Conservation (phyloP, 2,797 vertebrate genomes). For the Bufotes viridis region DNA sequence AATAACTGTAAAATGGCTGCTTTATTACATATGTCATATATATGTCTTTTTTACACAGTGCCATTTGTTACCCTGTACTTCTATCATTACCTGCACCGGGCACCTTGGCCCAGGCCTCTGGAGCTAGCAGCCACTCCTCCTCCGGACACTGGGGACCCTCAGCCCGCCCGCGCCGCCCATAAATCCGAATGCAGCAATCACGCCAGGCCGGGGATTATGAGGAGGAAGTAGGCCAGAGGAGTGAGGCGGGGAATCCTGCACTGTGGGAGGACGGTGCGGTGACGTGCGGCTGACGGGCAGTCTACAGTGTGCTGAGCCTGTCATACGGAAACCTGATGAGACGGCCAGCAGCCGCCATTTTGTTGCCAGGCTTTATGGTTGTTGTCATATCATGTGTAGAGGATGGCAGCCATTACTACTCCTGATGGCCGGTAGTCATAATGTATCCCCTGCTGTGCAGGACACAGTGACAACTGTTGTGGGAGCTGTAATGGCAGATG, state of each 20-base stretch:
- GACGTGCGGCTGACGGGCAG: not conserved
- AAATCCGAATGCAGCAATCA: slow-evolving; percentile 2
- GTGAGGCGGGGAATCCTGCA: not conserved
- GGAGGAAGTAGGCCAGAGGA: not conserved
- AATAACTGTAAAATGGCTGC: not conserved
- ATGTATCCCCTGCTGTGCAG: not conserved
- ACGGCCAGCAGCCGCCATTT: not conserved
- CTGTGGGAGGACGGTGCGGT: slow-evolving; percentile 8
- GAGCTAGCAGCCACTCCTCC: not conserved
- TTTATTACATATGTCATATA: not conserved
- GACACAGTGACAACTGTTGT: not conserved
- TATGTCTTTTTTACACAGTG: not conserved
- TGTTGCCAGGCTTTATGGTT: not conserved
- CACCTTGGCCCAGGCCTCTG: not conserved
- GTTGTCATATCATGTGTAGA: too few relatives aligned
- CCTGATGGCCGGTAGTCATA: too few relatives aligned
- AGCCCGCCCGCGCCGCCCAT: not conserved
- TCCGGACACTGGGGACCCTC: not conserved
- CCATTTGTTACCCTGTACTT: too few relatives aligned
- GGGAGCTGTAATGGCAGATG: not conserved
- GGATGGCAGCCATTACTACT: too few relatives aligned
- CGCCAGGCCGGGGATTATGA: slow-evolving; percentile 42
- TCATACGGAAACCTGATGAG: not conserved
- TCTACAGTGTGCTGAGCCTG: not conserved
- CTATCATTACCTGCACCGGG: not conserved